Conservation (phyloP, 2,113 vertebrate species). For the Clarias macrocephalus region DNA sequence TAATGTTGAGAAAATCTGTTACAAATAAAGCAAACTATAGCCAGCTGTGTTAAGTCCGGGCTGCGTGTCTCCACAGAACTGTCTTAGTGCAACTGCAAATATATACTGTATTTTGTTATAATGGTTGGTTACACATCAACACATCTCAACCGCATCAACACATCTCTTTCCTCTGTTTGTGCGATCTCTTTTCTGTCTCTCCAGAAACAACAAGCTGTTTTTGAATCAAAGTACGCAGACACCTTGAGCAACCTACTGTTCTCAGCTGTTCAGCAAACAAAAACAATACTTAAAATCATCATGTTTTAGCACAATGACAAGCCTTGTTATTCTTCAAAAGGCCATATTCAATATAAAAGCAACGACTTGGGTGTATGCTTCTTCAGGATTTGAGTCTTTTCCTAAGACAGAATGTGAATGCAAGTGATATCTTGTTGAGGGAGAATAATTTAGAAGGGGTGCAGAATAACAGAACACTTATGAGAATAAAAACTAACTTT, state of each 20-base stretch:
- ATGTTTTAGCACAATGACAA: neutral
- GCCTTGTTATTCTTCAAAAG: neutral
- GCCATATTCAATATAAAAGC: neutral
- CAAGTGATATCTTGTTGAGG: conserved; percentile 1
- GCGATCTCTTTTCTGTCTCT: neutral
- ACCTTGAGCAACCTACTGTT: conserved; percentile 4
- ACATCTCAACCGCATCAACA: too few relatives aligned
- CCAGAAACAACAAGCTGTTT: neutral
- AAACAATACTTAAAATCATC: too few relatives aligned
- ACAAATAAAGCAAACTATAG: neutral
- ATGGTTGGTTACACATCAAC: neutral
- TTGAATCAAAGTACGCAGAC: neutral
- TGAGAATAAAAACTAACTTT: too few relatives aligned
- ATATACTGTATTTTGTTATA: neutral
- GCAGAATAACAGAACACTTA: too few relatives aligned
- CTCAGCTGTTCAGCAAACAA: neutral
- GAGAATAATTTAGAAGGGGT: neutral
- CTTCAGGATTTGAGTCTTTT: neutral
- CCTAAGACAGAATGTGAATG: neutral
- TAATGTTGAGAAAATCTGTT: neutral
- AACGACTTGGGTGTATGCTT: neutral
- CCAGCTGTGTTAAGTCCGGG: neutral
- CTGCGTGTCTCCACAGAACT: neutral
- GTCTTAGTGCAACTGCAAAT: neutral
- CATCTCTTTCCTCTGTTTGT: too few relatives aligned